Percentiles rank a stretch among this genome's conserved stretches.
Conservation (phyloP, 2,888 invertebrate genomes). For the Xestoiulus laeticollis region DNA sequence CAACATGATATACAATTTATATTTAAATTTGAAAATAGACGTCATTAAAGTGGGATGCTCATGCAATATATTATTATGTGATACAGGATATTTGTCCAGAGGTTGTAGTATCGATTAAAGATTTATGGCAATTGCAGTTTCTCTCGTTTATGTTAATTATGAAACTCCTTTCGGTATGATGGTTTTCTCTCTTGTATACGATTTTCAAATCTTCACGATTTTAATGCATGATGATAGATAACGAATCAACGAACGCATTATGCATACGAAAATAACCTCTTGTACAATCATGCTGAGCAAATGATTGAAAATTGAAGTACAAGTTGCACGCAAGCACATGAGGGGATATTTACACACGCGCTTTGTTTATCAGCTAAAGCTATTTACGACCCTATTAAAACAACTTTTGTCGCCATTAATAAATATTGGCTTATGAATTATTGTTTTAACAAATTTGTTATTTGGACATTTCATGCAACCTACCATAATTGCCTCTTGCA, state of each 20-base stretch:
- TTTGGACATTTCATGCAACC: slow-evolving; percentile 19
- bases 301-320: neutral
- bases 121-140: too few species aligned
- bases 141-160: neutral
- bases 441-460: slow-evolving; percentile 41
- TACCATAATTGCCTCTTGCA: slow-evolving; percentile 15
- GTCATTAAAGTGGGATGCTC: neutral
- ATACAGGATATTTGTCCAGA: neutral
- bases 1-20: too few species aligned
- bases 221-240: neutral
- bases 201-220: neutral
- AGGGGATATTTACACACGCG: neutral
- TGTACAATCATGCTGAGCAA: slow-evolving; percentile 1
- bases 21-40: neutral
- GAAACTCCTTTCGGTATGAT: too few species aligned
- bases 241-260: neutral
- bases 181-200: neutral
- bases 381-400: slow-evolving; percentile 16
- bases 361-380: neutral
- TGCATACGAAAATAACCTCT: neutral
- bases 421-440: slow-evolving; percentile 35
- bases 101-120: too few species aligned
- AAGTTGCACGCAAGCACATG: neutral
- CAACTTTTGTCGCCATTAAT: slow-evolving; percentile 6
- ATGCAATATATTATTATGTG: neutral